Evolutionary conservation across 2,113 vertebrate species (phyloP).

Genomic region (Pelobates fuscus): DNA sequence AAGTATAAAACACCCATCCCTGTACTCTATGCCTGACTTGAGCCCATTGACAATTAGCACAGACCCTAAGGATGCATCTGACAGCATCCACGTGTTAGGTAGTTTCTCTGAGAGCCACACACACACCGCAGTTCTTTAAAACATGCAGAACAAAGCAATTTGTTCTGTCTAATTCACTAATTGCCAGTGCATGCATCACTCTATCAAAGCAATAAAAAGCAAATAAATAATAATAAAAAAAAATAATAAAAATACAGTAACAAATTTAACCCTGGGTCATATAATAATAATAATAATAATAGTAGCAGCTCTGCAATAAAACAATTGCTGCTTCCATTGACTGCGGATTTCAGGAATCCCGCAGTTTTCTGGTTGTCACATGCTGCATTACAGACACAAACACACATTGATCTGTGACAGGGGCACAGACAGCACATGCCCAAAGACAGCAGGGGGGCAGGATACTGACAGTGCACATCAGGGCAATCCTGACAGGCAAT

Average conservation of each 20-base stretch:
- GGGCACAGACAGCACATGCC: neutral
- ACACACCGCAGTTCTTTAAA: slow-evolving; percentile 22
- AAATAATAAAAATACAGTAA: too few species aligned
- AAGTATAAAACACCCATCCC: too few species aligned
- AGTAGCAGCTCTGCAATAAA: too few species aligned
- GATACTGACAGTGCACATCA: slow-evolving; percentile 12
- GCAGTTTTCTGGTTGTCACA: slow-evolving; percentile 11
- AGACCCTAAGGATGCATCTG: neutral
- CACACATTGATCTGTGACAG: slow-evolving; percentile 21
- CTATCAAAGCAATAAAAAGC: neutral
- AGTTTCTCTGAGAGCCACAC: slow-evolving; percentile 17
- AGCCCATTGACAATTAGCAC: neutral
- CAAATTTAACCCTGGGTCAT: too few species aligned
- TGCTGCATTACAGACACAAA: slow-evolving; percentile 38
- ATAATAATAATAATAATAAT: too few species aligned
- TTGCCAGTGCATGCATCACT: slow-evolving; percentile 2
- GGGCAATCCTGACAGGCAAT: neutral
- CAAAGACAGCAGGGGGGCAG: slow-evolving; percentile 23
- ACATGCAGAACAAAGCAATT: slow-evolving; percentile 48
- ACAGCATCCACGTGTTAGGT: slow-evolving; percentile 12
- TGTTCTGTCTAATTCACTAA: slow-evolving; percentile 25
- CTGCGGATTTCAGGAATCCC: slow-evolving; percentile 31
- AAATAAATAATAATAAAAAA: neutral
- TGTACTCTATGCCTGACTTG: neutral
- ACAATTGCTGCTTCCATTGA: neutral